phyloP scores from a whole-genome alignment of 2,888 invertebrate species.

The Spodoptera exigua region DNA sequence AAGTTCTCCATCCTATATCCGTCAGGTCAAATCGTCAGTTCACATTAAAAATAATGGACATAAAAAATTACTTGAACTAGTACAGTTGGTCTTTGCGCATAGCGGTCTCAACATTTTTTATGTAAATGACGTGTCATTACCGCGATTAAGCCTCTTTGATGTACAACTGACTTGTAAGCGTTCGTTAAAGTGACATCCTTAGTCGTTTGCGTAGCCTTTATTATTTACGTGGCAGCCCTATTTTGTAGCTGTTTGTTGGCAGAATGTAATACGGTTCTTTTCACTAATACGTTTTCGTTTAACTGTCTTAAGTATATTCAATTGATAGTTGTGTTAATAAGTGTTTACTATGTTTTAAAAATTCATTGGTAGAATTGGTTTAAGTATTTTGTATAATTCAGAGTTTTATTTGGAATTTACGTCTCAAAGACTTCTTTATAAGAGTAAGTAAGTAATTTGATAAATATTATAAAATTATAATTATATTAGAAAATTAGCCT shows the following conservation, averaged over 20 bases:
- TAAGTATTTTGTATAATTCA: too few relatives aligned
- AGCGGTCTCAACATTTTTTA: constrained; percentile 46
- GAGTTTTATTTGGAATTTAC: too few relatives aligned
- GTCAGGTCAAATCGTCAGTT: not conserved
- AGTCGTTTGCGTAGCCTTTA: constrained; percentile 22
- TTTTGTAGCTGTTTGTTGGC: not conserved
- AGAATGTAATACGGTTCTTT: not conserved
- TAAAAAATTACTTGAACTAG: not conserved
- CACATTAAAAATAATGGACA: too few relatives aligned
- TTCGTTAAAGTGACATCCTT: constrained; percentile 22
- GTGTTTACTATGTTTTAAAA: too few relatives aligned
- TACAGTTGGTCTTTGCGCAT: not conserved
- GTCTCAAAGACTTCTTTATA: too few relatives aligned
- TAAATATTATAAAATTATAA: too few relatives aligned
- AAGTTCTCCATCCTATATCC: too few relatives aligned
- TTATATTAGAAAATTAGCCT: too few relatives aligned
- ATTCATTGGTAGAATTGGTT: too few relatives aligned
- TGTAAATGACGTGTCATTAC: constrained; percentile 61
- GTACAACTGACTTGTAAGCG: constrained; percentile 25
- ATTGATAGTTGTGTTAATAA: too few relatives aligned
- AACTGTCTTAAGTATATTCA: too few relatives aligned
- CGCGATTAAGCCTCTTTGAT: constrained; percentile 47
- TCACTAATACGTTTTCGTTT: not conserved
- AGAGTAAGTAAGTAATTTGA: too few relatives aligned
- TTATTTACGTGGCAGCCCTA: constrained; percentile 19